Evolutionary conservation across 1,140 invertebrate genomes (phyloP).

Genomic region (Colletes latitarsis): DNA sequence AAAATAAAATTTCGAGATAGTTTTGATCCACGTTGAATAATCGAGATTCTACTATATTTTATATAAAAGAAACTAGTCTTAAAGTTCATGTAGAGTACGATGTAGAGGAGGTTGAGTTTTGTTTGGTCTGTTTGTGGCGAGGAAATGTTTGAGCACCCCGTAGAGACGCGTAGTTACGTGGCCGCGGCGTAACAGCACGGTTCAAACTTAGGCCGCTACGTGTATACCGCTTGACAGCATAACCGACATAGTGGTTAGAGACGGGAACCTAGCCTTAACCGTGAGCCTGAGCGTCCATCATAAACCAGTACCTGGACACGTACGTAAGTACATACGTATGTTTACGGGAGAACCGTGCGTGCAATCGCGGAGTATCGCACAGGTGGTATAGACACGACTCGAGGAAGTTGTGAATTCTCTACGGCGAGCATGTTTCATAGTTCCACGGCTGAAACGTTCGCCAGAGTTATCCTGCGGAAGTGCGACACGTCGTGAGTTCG

Average conservation of each 20-base stretch:
- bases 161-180: neutral
- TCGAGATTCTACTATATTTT: no score
- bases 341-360: conserved; percentile 8
- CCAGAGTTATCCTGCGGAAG: neutral
- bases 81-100: no score
- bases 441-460: neutral
- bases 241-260: conserved; percentile 61
- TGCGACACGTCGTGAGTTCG: neutral
- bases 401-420: conserved; percentile 13
- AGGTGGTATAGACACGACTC: conserved; percentile 6
- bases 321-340: conserved; percentile 16
- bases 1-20: no score
- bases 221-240: conserved; percentile 62
- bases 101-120: no score
- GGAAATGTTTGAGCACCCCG: neutral
- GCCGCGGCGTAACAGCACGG: neutral
- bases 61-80: no score
- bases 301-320: conserved; percentile 33
- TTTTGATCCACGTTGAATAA: no score
- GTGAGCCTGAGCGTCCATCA: conserved; percentile 19
- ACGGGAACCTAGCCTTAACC: conserved; percentile 52
- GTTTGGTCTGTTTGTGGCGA: no score
- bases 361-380: conserved; percentile 10
- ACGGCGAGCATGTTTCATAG: neutral
- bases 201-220: conserved; percentile 54